These are phyloP conservation scores for Sebastes schlegelii DNA, from an alignment of 2,113 vertebrate species.

Conservation along the genomic window DNA sequence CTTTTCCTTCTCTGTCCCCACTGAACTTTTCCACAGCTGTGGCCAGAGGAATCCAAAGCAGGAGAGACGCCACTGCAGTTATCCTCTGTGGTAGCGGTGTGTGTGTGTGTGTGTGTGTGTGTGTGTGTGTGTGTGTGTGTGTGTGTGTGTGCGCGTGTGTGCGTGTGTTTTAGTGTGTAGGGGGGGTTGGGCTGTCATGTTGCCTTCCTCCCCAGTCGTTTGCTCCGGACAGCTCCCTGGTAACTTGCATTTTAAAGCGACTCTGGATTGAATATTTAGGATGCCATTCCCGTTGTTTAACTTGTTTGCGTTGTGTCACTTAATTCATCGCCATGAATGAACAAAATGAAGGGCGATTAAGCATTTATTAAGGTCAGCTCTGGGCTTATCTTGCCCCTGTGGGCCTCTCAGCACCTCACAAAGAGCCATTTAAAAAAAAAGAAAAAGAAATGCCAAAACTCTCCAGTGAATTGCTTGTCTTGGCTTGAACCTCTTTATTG, in stretches of 20 bases:
- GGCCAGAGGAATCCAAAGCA: constrained; percentile 73
- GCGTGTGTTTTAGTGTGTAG: constrained; percentile 16
- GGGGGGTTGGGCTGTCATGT: constrained; percentile 68
- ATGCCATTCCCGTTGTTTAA: constrained; percentile 81
- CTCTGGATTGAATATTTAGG: constrained; percentile 77
- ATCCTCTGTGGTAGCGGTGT: constrained; percentile 36
- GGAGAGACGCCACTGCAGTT: constrained; percentile 60
- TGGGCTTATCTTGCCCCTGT: constrained; percentile 66
- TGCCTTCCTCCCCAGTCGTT: constrained; percentile 71
- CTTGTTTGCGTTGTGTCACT: constrained; percentile 79
- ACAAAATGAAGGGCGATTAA: constrained; percentile 76
- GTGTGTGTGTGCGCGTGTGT: constrained; percentile 13
- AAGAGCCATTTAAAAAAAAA: constrained; percentile 66
- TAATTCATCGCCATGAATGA: constrained; percentile 71
- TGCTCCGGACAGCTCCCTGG: constrained; percentile 77
- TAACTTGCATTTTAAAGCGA: constrained; percentile 78
- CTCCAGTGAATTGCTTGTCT: constrained; percentile 44
- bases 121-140: constrained; percentile 45
- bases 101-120: constrained; percentile 21
- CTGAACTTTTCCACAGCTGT: constrained; percentile 77
- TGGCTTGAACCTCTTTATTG: constrained; percentile 42
- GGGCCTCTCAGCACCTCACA: constrained; percentile 63
- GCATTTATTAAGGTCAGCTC: constrained; percentile 78
- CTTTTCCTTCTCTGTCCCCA: constrained; percentile 41
- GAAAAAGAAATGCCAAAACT: constrained; percentile 37